Conservation (phyloP, 2,888 invertebrate species). For the Drosophila robusta region DNA sequence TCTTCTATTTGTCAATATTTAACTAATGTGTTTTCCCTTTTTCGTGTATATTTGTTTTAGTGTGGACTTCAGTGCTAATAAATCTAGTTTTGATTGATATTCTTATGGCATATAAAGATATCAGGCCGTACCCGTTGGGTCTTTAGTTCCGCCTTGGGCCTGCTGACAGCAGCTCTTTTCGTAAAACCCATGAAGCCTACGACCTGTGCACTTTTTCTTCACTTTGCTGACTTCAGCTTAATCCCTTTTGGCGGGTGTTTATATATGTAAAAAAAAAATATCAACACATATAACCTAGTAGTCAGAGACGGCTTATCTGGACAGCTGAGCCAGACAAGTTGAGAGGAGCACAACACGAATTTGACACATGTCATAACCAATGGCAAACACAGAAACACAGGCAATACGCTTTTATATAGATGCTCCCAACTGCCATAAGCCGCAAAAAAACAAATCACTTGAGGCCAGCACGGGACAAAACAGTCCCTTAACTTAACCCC, state of each 20-base stretch:
- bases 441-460: constrained; percentile 78
- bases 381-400: constrained; percentile 35
- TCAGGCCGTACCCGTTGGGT: constrained; percentile 1
- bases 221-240: constrained; percentile 61
- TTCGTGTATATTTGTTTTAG: constrained; percentile 1
- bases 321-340: constrained; percentile 47
- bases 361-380: constrained; percentile 77
- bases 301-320: constrained; percentile 47
- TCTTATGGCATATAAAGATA: constrained; percentile 1
- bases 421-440: constrained; percentile 50
- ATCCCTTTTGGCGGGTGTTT: constrained; percentile 55
- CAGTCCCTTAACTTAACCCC: constrained; percentile 2
- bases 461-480: constrained; percentile 52
- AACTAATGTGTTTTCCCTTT: not conserved
- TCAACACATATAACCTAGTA: constrained; percentile 27
- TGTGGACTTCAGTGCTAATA: constrained; percentile 9
- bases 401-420: constrained; percentile 1
- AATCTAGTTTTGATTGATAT: constrained; percentile 30
- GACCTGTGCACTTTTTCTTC: constrained; percentile 24
- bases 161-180: constrained; percentile 34
- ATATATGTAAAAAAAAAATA: constrained; percentile 28
- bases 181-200: constrained; percentile 12
- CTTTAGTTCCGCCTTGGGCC: constrained; percentile 5
- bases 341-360: constrained; percentile 48
- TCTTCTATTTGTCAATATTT: constrained; percentile 19